A percentile compares a stretch with the other conserved stretches of the same genome.
These are phyloP conservation scores for Conomelus anceps DNA, from an alignment of 2,888 invertebrate species.

Conservation along the genomic window DNA sequence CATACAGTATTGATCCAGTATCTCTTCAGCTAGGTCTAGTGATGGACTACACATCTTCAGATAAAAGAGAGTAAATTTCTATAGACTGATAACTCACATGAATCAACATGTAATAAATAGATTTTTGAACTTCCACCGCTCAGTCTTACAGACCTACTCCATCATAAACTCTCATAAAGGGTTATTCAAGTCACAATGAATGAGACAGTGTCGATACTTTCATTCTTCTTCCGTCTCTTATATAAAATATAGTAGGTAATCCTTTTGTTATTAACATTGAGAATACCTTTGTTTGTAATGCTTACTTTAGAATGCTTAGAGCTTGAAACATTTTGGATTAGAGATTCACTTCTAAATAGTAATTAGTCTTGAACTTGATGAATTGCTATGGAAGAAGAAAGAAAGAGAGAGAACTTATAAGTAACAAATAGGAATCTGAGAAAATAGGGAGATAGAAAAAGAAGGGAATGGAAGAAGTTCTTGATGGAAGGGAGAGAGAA, in stretches of 20 bases:
- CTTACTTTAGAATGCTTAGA: background rate
- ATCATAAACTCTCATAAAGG: background rate
- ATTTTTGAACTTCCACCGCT: background rate
- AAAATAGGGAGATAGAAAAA: background rate
- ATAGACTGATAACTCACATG: no score
- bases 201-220: background rate
- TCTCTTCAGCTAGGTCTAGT: no score
- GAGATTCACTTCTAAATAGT: background rate
- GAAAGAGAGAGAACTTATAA: background rate
- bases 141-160: no score
- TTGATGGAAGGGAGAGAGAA: background rate
- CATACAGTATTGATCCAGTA: no score
- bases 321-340: background rate
- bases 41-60: no score
- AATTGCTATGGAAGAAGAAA: background rate
- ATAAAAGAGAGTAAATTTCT: no score
- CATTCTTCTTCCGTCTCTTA: background rate
- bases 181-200: background rate
- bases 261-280: background rate
- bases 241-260: background rate
- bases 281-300: background rate
- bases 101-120: background rate
- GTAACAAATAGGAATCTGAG: background rate
- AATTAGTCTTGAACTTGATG: background rate
- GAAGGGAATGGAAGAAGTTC: background rate